Evolutionary conservation across 2,113 vertebrate species (phyloP).

Genomic region (Oxyruncus cristatus): DNA sequence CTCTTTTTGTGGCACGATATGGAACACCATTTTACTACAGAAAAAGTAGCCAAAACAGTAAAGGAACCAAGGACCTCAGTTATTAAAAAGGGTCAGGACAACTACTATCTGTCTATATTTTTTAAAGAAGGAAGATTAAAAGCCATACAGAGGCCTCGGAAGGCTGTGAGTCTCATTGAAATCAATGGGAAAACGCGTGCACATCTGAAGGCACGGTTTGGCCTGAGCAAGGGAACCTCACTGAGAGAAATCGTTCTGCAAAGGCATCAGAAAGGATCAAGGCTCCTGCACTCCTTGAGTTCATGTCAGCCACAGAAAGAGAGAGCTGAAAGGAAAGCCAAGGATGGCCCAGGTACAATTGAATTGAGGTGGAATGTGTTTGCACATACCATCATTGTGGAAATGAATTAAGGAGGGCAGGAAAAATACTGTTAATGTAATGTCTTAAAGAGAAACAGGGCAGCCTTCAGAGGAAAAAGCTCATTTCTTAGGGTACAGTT

Average conservation of each 20-base stretch:
- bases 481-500: neutral
- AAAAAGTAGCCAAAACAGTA: neutral
- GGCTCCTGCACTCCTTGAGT: neutral
- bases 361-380: neutral
- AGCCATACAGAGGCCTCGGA: neutral
- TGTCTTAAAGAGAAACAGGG: neutral
- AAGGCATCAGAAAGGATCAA: conserved; percentile 4
- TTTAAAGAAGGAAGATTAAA: conserved; percentile 28
- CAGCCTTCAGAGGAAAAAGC: neutral
- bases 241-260: conserved; percentile 17
- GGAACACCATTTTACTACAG: neutral
- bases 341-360: neutral
- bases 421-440: neutral
- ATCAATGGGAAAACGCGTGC: neutral
- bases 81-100: conserved; percentile 19
- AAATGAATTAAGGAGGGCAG: neutral
- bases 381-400: accelerated
- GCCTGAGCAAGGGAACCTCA: neutral
- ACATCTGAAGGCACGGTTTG: conserved; percentile 19
- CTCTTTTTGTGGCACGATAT: neutral
- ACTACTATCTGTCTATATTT: neutral
- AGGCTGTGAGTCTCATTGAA: neutral
- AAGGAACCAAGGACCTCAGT: neutral
- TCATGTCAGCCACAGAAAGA: neutral
- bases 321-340: neutral